A percentile compares a stretch with the other conserved stretches of the same genome.
phyloP scores from a whole-genome alignment of 2,113 vertebrate genomes.

The Pionites leucogaster region DNA sequence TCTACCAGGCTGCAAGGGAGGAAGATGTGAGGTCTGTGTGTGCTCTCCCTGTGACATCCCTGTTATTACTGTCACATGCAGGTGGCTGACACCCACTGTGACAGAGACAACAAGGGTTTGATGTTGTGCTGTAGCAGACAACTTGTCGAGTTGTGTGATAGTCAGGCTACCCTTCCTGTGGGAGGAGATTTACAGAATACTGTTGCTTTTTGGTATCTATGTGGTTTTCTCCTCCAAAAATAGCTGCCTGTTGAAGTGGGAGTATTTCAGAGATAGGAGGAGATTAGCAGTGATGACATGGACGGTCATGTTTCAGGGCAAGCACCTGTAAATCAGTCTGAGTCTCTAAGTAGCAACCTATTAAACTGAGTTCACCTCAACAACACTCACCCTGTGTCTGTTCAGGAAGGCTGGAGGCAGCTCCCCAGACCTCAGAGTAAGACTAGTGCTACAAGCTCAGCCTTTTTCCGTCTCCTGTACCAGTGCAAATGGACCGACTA shows the following conservation, averaged over 20 bases:
- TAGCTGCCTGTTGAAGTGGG: constrained; percentile 4
- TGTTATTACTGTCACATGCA: constrained; percentile 47
- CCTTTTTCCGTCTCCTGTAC: neutral
- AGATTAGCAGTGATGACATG: constrained; percentile 26
- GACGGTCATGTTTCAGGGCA: constrained; percentile 54
- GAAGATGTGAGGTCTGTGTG: neutral
- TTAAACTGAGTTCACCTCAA: constrained; percentile 54
- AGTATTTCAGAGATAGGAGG: constrained; percentile 31
- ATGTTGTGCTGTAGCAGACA: neutral
- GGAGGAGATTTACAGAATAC: neutral
- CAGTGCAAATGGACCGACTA: neutral
- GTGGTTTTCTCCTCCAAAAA: constrained; percentile 24
- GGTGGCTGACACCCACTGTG: neutral
- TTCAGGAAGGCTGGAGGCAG: neutral
- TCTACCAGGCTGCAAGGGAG: neutral
- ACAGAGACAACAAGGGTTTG: neutral
- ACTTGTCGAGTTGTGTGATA: neutral
- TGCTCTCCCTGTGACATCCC: neutral
- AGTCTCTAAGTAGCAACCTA: constrained; percentile 51
- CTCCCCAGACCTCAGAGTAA: neutral
- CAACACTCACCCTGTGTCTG: neutral
- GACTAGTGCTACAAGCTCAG: neutral
- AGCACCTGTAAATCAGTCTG: constrained; percentile 56
- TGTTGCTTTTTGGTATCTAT: neutral
- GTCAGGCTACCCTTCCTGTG: constrained; percentile 4